These are phyloP conservation scores for Spicauda simplicius DNA, from an alignment of 2,888 invertebrate species.

Conservation along the genomic window DNA sequence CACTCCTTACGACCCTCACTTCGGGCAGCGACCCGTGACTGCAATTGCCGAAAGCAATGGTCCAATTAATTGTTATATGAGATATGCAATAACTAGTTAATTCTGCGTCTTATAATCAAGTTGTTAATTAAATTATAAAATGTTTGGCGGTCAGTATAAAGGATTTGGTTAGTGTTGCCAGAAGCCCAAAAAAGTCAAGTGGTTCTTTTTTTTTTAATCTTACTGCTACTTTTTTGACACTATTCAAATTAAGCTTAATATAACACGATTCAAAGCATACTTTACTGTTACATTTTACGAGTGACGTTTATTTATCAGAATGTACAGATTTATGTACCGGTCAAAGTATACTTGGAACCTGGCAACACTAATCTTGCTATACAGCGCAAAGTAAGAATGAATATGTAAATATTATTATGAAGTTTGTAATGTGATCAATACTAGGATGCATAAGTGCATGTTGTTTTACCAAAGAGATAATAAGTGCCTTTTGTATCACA, in stretches of 20 bases:
- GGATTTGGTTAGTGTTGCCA: conserved; percentile 2
- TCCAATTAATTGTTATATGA: conserved; percentile 30
- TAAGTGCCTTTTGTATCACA: conserved; percentile 53
- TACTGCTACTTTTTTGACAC: too few relatives aligned
- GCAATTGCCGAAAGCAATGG: conserved; percentile 14
- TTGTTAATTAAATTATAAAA: conserved; percentile 12
- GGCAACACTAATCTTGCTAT: background rate
- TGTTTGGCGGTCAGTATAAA: conserved; percentile 13
- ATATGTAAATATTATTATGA: conserved; percentile 30
- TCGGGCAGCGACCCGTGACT: conserved; percentile 1
- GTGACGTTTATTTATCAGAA: too few relatives aligned
- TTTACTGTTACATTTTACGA: too few relatives aligned
- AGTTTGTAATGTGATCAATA: conserved; percentile 33
- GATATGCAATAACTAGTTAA: conserved; percentile 26
- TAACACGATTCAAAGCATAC: too few relatives aligned
- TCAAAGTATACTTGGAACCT: background rate
- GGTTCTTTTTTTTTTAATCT: background rate
- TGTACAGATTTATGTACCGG: too few relatives aligned
- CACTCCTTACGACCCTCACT: background rate
- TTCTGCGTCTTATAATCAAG: conserved; percentile 19
- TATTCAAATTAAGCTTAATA: too few relatives aligned
- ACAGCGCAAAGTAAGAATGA: conserved; percentile 5
- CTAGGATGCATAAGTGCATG: conserved; percentile 39
- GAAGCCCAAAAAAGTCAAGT: background rate
- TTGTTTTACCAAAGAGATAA: conserved; percentile 50